Evolutionary conservation across 2,113 vertebrate genomes (phyloP).

Genomic region (Elaphurus davidianus): DNA sequence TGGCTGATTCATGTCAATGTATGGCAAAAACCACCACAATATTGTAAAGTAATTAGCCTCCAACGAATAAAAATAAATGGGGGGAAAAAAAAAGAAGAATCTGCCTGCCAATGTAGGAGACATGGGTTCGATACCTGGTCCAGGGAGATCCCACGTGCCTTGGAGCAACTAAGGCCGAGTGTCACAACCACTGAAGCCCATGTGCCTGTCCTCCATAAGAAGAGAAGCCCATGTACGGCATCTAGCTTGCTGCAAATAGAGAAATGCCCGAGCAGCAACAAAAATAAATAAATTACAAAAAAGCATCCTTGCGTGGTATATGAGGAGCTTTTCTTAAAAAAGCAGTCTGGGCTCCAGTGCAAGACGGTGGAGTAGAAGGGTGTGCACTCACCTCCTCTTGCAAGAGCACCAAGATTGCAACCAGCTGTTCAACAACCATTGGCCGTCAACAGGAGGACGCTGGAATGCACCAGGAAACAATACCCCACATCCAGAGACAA

Average conservation of each 20-base stretch:
- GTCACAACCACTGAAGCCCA: background rate
- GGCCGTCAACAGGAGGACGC: background rate
- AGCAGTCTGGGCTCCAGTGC: background rate
- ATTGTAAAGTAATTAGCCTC: too few species aligned
- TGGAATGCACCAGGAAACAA: background rate
- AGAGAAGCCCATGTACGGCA: background rate
- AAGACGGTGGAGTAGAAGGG: background rate
- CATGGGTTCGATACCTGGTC: background rate
- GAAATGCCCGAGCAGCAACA: background rate
- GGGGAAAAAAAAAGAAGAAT: background rate
- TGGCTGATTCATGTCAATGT: too few species aligned
- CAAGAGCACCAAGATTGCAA: background rate
- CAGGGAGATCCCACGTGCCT: background rate
- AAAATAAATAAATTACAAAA: background rate
- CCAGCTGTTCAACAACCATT: background rate
- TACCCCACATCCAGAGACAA: background rate
- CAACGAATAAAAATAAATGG: too few species aligned
- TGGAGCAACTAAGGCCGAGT: background rate
- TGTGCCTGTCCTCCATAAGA: background rate
- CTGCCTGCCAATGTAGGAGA: background rate
- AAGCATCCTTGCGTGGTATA: background rate
- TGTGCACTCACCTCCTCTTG: background rate
- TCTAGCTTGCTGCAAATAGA: background rate
- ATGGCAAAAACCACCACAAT: too few species aligned
- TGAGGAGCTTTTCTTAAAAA: background rate